These are phyloP conservation scores for Octodonta nipae DNA, from an alignment of 2,888 invertebrate genomes.

Conservation along the genomic window DNA sequence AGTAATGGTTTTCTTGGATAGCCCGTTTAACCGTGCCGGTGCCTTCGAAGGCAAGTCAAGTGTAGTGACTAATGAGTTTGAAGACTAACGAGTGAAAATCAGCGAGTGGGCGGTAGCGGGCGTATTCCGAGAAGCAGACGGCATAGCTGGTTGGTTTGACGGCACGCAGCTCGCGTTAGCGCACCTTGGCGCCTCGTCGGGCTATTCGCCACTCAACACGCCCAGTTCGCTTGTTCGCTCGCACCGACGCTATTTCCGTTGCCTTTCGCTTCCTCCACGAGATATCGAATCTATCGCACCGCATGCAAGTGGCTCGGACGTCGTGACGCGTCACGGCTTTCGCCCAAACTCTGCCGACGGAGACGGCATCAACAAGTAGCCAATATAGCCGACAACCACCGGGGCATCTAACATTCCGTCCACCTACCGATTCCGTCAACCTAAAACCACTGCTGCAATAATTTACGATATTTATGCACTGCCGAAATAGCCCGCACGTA, in stretches of 20 bases:
- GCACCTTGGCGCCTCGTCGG: slow-evolving; percentile 24
- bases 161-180: slow-evolving; percentile 31
- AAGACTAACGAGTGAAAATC: slow-evolving; percentile 21
- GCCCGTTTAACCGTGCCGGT: too few species aligned
- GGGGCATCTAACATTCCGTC: too few species aligned
- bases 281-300: slow-evolving; percentile 20
- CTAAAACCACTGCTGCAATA: slow-evolving; percentile 11
- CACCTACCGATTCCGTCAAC: slow-evolving; percentile 17
- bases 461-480: too few species aligned
- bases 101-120: slow-evolving; percentile 29
- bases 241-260: too few species aligned
- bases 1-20: slow-evolving; percentile 7
- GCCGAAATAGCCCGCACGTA: too few species aligned
- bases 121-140: slow-evolving; percentile 23
- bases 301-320: too few species aligned
- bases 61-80: slow-evolving; percentile 27
- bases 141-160: slow-evolving; percentile 30
- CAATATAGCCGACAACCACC: slow-evolving; percentile 25
- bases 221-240: slow-evolving; percentile 23
- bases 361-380: slow-evolving; percentile 35
- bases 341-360: too few species aligned
- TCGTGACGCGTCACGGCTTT: too few species aligned
- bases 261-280: slow-evolving; percentile 24
- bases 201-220: slow-evolving; percentile 31
- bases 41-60: slow-evolving; percentile 24